Conservation (phyloP, 2,113 vertebrate species). For the Chloropsis cyanopogon region DNA sequence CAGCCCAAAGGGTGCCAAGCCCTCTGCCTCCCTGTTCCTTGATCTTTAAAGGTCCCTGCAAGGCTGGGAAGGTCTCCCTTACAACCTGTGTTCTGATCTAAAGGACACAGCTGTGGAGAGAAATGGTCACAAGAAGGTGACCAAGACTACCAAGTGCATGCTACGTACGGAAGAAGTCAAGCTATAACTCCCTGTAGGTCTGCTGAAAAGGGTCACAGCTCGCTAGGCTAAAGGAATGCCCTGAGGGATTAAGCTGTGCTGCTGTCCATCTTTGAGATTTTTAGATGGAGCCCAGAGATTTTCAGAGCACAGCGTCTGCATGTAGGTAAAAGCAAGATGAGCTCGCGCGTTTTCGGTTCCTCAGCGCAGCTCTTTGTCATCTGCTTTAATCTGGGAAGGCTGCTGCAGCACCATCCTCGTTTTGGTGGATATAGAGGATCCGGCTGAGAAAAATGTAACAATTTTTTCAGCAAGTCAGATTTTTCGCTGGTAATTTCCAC, state of each 20-base stretch:
- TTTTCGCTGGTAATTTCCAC: background rate
- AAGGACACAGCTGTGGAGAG: background rate
- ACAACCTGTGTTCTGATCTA: background rate
- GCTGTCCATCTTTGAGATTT: background rate
- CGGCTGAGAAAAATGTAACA: background rate
- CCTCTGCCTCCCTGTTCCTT: background rate
- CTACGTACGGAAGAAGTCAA: background rate
- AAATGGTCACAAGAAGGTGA: background rate
- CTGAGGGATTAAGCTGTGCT: background rate
- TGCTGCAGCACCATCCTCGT: background rate
- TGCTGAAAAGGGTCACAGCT: background rate
- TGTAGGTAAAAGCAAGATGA: background rate
- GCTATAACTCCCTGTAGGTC: background rate
- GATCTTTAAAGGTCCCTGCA: background rate
- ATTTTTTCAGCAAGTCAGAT: background rate
- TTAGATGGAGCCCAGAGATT: background rate
- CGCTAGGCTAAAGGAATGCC: background rate
- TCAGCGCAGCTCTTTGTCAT: fast-evolving
- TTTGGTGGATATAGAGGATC: background rate
- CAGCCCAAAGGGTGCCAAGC: background rate
- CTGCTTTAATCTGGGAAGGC: background rate
- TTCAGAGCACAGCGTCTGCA: background rate
- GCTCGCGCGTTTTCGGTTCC: background rate
- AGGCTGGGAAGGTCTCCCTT: background rate
- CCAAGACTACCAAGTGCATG: background rate